These are phyloP conservation scores for Eupristina koningsbergeri DNA, from an alignment of 1,140 invertebrate genomes.

Conservation along the genomic window DNA sequence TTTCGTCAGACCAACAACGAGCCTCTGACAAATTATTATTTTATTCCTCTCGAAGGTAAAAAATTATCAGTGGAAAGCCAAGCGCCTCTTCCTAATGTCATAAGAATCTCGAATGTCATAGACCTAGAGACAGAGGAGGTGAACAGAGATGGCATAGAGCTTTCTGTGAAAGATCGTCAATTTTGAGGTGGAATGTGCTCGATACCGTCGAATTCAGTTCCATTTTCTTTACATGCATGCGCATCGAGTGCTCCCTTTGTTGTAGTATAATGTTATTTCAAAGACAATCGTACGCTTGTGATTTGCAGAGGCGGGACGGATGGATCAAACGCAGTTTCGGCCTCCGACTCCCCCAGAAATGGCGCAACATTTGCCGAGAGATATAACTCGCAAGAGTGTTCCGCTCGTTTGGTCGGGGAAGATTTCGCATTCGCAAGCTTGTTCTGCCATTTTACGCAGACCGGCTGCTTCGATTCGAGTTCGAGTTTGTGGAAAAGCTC, in stretches of 20 bases:
- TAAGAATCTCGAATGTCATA: not conserved
- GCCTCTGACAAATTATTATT: too few relatives aligned
- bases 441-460: not conserved
- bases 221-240: not conserved
- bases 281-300: constrained; percentile 12
- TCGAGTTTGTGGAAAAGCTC: too few relatives aligned
- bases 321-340: not conserved
- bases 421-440: not conserved
- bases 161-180: not conserved
- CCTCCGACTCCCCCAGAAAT: not conserved
- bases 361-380: not conserved
- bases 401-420: constrained; percentile 1
- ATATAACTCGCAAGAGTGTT: constrained; percentile 1
- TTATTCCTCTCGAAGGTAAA: not conserved
- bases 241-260: not conserved
- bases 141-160: not conserved
- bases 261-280: constrained; percentile 9
- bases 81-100: not conserved
- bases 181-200: not conserved
- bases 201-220: not conserved
- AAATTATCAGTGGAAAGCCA: not conserved
- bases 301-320: not conserved
- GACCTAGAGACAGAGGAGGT: not conserved
- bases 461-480: not conserved
- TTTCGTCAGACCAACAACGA: too few relatives aligned